A percentile compares a stretch with the other conserved stretches of the same genome.
Conservation (phyloP, 2,888 invertebrate species). For the Cosmopolites sordidus region DNA sequence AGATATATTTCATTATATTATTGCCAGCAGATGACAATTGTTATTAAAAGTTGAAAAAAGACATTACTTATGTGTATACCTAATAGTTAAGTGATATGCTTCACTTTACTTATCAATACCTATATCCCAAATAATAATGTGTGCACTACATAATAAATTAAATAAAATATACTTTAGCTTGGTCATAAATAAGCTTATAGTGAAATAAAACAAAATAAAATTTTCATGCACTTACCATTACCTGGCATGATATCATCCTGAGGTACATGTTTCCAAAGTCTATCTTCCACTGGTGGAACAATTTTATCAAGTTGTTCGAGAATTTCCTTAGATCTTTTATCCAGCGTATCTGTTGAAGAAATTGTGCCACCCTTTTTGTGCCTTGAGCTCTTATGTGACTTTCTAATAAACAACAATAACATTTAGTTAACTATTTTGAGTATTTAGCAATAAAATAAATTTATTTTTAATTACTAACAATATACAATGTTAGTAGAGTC, state of each 20-base stretch:
- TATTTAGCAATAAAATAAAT: too few species aligned
- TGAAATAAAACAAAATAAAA: background rate
- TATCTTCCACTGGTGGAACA: slow-evolving; percentile 51
- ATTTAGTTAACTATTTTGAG: background rate
- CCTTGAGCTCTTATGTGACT: slow-evolving; percentile 45
- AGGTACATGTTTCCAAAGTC: slow-evolving; percentile 53
- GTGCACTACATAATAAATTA: background rate
- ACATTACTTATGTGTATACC: too few species aligned
- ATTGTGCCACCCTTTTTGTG: slow-evolving; percentile 40
- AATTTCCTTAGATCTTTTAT: slow-evolving; percentile 48
- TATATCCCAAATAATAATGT: too few species aligned
- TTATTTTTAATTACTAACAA: too few species aligned
- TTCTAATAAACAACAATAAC: slow-evolving; percentile 15
- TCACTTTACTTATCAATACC: too few species aligned
- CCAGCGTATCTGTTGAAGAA: slow-evolving; percentile 43
- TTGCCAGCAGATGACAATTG: too few species aligned
- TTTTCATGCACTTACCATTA: slow-evolving; percentile 30
- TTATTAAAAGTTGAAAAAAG: too few species aligned
- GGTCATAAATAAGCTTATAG: background rate
- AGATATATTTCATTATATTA: too few species aligned
- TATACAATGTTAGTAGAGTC: too few species aligned
- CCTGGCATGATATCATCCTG: slow-evolving; percentile 46
- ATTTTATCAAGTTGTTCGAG: slow-evolving; percentile 48
- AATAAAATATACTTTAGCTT: too few species aligned
- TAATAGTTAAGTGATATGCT: too few species aligned